Conservation (phyloP, 2,797 vertebrate genomes). For the Myoxocephalus aenaeus region DNA sequence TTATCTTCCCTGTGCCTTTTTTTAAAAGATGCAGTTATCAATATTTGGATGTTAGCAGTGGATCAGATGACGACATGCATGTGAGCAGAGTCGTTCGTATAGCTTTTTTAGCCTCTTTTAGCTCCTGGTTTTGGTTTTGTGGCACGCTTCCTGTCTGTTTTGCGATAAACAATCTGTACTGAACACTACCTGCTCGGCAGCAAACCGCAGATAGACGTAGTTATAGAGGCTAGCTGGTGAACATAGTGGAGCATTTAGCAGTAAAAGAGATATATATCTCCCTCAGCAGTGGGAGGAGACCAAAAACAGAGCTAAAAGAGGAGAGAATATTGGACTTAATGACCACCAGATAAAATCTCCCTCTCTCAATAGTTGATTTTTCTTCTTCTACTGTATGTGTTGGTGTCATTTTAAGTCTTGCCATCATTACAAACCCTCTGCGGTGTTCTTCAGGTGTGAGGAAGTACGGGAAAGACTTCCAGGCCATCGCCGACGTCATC, state of each 20-base stretch:
- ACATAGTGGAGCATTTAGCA: background rate
- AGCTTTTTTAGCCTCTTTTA: background rate
- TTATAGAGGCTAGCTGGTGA: background rate
- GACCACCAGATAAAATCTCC: background rate
- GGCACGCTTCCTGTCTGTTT: background rate
- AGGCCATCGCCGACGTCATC: slow-evolving; percentile 99
- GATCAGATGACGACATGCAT: background rate
- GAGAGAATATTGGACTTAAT: background rate
- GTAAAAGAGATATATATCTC: background rate
- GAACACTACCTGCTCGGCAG: background rate
- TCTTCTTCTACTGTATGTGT: background rate
- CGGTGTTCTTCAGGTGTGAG: slow-evolving; percentile 88
- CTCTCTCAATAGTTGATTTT: background rate
- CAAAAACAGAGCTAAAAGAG: background rate
- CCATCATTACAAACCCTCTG: background rate
- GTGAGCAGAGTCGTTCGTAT: background rate
- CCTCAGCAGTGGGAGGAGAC: background rate
- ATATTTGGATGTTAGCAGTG: background rate
- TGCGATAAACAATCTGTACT: background rate
- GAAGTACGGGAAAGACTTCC: slow-evolving; percentile 99
- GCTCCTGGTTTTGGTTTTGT: background rate
- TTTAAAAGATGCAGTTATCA: background rate
- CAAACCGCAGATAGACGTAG: background rate
- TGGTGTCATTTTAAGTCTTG: background rate
- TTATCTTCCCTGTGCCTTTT: background rate